These are phyloP conservation scores for Hirtodrosophila alboralis DNA, from an alignment of 2,888 invertebrate species.

Conservation along the genomic window DNA sequence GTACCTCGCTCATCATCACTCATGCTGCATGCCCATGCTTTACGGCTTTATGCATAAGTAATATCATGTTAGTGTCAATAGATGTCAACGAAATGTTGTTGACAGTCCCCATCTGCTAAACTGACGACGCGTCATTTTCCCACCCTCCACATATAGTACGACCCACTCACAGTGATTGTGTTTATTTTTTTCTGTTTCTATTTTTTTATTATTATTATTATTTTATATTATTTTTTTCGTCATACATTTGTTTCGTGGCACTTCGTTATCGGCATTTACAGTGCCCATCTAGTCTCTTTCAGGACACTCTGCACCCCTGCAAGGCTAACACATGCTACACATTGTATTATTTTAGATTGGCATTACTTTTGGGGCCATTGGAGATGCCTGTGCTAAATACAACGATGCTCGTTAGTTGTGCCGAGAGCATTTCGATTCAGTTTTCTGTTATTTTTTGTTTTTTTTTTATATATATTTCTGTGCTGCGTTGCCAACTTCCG, in stretches of 20 bases:
- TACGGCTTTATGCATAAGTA: conserved; percentile 69
- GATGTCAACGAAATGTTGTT: conserved; percentile 70
- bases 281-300: conserved; percentile 37
- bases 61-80: conserved; percentile 77
- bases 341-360: conserved; percentile 76
- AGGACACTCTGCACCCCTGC: conserved; percentile 9
- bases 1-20: conserved; percentile 32
- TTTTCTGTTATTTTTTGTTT: conserved; percentile 28
- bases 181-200: too few species aligned
- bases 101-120: conserved; percentile 56
- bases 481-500: conserved; percentile 60
- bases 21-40: conserved; percentile 43
- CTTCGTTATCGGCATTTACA: conserved; percentile 59
- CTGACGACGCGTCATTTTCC: conserved; percentile 19
- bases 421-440: conserved; percentile 61
- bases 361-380: conserved; percentile 64
- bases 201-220: conserved; percentile 51
- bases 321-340: conserved; percentile 51
- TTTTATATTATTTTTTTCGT: conserved; percentile 26
- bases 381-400: conserved; percentile 63
- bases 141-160: conserved; percentile 3
- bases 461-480: conserved; percentile 16
- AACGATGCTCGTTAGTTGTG: conserved; percentile 72
- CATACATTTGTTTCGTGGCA: conserved; percentile 59
- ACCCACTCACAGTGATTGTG: conserved; percentile 44